phyloP scores from a whole-genome alignment of 35 echinoderm and acorn worm genomes.

The Heliocidaris tuberculata region DNA sequence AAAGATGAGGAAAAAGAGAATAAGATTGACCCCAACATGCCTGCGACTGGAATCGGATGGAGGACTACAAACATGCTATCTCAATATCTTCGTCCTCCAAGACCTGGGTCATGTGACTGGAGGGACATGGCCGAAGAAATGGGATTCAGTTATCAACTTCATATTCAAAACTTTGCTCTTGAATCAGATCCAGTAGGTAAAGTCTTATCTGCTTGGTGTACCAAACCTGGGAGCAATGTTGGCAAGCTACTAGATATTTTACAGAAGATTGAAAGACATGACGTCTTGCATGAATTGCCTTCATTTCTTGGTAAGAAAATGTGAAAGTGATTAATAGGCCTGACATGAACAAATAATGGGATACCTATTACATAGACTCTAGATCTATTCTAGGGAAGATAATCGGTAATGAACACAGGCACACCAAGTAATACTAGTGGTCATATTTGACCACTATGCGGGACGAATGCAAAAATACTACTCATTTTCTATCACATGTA shows the following conservation, averaged over 20 bases:
- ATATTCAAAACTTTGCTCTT: slow-evolving; percentile 50
- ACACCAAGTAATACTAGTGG: no score
- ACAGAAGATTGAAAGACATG: slow-evolving; percentile 37
- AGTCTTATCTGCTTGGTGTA: slow-evolving; percentile 40
- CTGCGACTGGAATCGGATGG: slow-evolving; percentile 9
- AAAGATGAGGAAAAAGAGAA: not conserved
- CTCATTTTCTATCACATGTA: no score
- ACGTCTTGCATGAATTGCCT: slow-evolving; percentile 43
- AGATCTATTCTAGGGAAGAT: no score
- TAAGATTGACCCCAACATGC: not conserved
- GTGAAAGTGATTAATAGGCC: not conserved
- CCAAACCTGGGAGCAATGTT: slow-evolving; percentile 39
- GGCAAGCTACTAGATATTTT: slow-evolving; percentile 47
- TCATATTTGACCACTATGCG: no score
- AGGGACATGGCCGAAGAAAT: slow-evolving; percentile 49
- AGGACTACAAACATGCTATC: not conserved
- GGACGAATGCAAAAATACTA: no score
- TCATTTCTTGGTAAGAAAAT: slow-evolving; percentile 43
- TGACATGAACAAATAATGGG: no score
- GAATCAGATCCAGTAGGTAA: slow-evolving; percentile 28
- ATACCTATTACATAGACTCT: no score
- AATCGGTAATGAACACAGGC: no score
- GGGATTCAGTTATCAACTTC: slow-evolving; percentile 48
- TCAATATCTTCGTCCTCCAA: slow-evolving; percentile 40
- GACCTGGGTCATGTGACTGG: slow-evolving; percentile 34